These are phyloP conservation scores for Nomada ferruginata DNA, from an alignment of 2,888 invertebrate genomes.

Conservation along the genomic window DNA sequence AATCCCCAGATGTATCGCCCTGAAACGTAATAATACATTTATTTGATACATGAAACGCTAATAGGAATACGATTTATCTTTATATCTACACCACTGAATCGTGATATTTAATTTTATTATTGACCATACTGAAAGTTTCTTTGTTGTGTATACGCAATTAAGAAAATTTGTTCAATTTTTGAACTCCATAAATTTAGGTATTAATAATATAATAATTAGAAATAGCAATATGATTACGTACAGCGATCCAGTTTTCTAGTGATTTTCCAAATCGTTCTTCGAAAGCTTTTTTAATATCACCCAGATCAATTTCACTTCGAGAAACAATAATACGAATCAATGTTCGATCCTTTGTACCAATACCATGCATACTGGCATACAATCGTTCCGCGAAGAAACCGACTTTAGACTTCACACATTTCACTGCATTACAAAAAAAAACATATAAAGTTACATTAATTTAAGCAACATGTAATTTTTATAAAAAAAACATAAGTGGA, in stretches of 20 bases:
- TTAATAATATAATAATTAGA: background rate
- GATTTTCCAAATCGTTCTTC: conserved; percentile 92
- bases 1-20: conserved; percentile 97
- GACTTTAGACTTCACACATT: conserved; percentile 95
- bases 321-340: conserved; percentile 96
- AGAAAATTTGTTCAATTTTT: no score
- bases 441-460: conserved; percentile 1
- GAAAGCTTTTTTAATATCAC: conserved; percentile 96
- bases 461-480: background rate
- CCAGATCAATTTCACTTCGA: conserved; percentile 95
- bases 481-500: background rate
- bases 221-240: conserved; percentile 85
- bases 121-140: background rate
- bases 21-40: conserved; percentile 85
- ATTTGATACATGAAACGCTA: conserved; percentile 8
- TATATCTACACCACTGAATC: no score
- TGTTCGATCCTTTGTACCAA: conserved; percentile 96
- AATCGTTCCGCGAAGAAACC: conserved; percentile 96
- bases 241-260: conserved; percentile 93
- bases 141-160: background rate
- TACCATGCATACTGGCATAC: conserved; percentile 95
- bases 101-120: background rate
- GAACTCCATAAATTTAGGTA: background rate
- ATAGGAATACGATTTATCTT: background rate
- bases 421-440: conserved; percentile 86